These are phyloP conservation scores for Yponomeuta plumbellus DNA, from an alignment of 2,888 invertebrate species.

Conservation along the genomic window DNA sequence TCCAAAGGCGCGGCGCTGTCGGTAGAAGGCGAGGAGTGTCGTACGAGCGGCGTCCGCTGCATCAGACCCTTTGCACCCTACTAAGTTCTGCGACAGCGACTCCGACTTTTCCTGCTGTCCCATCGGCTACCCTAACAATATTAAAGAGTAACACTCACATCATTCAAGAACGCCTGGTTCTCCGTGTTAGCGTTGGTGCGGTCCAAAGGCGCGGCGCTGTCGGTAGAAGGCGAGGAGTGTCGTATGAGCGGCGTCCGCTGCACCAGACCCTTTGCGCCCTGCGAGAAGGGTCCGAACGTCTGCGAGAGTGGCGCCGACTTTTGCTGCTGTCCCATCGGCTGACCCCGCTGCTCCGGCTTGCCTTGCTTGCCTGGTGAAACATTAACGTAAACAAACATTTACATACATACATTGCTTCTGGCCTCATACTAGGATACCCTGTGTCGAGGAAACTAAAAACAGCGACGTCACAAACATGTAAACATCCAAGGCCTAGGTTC, in stretches of 20 bases:
- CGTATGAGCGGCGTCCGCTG: slow-evolving; percentile 93
- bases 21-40: slow-evolving; percentile 83
- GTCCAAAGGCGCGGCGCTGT: slow-evolving; percentile 82
- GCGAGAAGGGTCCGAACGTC: slow-evolving; percentile 66
- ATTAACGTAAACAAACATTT: too few relatives aligned
- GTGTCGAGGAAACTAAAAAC: too few relatives aligned
- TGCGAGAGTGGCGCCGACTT: not conserved
- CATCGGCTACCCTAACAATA: not conserved
- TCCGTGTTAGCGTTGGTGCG: slow-evolving; percentile 88
- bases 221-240: slow-evolving; percentile 83
- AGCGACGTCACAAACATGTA: too few relatives aligned
- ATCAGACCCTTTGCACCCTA: slow-evolving; percentile 88
- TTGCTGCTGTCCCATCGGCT: slow-evolving; percentile 10
- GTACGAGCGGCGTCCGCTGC: slow-evolving; percentile 92
- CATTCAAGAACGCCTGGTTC: slow-evolving; percentile 95
- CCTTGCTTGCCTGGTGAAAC: slow-evolving; percentile 47
- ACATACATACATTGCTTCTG: too few relatives aligned
- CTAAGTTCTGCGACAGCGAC: slow-evolving; percentile 37
- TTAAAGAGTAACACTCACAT: slow-evolving; percentile 72
- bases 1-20: slow-evolving; percentile 83
- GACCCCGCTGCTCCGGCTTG: not conserved
- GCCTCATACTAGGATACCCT: too few relatives aligned
- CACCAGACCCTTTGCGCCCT: slow-evolving; percentile 88
- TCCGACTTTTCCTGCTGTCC: slow-evolving; percentile 8
- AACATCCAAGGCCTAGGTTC: too few relatives aligned